Percentiles rank a stretch among this genome's conserved stretches.
Evolutionary conservation across 2,797 vertebrate species (phyloP).

Genomic region (Malacoraja senta): DNA sequence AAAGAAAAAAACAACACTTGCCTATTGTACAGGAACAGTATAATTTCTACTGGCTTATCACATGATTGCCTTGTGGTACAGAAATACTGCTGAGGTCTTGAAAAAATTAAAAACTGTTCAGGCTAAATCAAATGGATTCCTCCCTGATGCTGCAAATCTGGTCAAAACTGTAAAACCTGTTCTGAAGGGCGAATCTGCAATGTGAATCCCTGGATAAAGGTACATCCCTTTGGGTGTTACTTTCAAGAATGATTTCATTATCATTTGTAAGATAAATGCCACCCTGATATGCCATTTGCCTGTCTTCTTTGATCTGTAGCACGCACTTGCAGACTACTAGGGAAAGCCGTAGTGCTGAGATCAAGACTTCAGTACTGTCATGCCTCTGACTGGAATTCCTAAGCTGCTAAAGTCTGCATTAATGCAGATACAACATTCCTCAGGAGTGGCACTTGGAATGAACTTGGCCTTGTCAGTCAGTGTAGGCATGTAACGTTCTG

Average conservation of each 20-base stretch:
- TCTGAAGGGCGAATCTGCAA: background rate
- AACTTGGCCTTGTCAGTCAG: background rate
- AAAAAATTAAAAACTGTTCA: background rate
- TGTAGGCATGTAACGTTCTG: background rate
- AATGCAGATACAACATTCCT: background rate
- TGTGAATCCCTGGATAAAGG: background rate
- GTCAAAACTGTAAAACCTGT: background rate
- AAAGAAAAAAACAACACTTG: background rate
- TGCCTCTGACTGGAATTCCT: slow-evolving; percentile 24
- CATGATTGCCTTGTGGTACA: background rate
- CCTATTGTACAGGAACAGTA: background rate
- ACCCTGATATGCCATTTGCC: slow-evolving; percentile 32
- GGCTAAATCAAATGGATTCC: background rate
- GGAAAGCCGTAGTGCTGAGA: slow-evolving; percentile 1
- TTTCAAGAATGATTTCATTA: slow-evolving; percentile 35
- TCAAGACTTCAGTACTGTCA: background rate
- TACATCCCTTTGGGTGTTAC: background rate
- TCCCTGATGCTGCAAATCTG: background rate
- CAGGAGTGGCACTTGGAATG: background rate
- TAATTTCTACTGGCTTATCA: background rate
- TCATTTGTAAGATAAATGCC: slow-evolving; percentile 12
- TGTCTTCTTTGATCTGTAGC: slow-evolving; percentile 21
- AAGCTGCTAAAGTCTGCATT: background rate
- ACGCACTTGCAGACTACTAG: slow-evolving; percentile 10
- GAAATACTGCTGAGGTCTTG: background rate